Evolutionary conservation across 2,797 vertebrate species (phyloP), one percentile per base, ranked within the genome.

Genomic region (Phaenicophaeus curvirostris): DNA sequence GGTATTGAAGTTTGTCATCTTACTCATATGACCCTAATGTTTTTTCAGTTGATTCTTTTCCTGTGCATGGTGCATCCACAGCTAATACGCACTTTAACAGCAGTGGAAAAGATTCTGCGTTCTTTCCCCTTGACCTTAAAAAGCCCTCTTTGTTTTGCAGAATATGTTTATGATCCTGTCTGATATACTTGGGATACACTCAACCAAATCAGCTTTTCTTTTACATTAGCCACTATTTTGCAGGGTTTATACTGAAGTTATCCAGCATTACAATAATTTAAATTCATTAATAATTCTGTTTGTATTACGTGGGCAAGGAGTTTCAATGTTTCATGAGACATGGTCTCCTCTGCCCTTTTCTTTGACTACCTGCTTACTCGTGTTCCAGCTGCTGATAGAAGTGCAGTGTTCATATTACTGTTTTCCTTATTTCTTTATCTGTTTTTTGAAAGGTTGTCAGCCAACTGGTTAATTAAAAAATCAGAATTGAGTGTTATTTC

Each of bases 1-100:
- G 97, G 97, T 96, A 93, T 93, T 82, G 44, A 96, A 97, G 95
- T 97, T 96, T 96, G 84, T 93, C 93, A 42, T 94, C 93, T 92
- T 71, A 42, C 77, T 93, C 71, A 54, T 69, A 62, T 35, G 77
- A 86, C 76, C 80, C 63, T 58, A 63, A 69, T 53, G 78, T 67
- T 91, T 89, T 89, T 90, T 89, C 94, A 69, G 61, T 42, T 71
- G 27, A 11, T 82, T 55, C 74, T 91, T 67, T 58, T 35, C 55
- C 85, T 62, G 41, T 62, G 2, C 15, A 2, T 31, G 57, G 63
- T 72, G 31, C 51, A 57, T 15, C 53, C 65, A 31, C 66, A 79
- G 75, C 39, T 48, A 5, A 48, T 5, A 24, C 11, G 33, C 18
- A 8, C 57, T 76, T 66, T 7, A 37, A 12, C 24, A 65, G 37